Conservation (phyloP, 2,888 invertebrate species). For the Stenoptilia bipunctidactyla region DNA sequence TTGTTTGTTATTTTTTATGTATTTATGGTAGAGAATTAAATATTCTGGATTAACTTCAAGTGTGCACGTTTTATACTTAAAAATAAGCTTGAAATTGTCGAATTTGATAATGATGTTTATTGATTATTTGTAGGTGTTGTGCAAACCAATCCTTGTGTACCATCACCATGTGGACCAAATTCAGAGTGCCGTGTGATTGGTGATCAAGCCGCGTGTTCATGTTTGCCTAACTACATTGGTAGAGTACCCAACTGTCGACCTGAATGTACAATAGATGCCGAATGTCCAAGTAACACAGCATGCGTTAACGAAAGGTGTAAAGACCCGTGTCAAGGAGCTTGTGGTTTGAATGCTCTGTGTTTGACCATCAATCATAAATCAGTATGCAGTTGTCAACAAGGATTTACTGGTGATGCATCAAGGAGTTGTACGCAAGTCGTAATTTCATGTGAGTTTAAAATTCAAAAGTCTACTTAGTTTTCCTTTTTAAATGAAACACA, state of each 20-base stretch:
- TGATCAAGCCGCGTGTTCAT: slow-evolving; percentile 88
- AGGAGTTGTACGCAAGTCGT: slow-evolving; percentile 74
- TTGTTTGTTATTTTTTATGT: too few species aligned
- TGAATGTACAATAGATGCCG: slow-evolving; percentile 83
- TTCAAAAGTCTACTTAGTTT: neutral
- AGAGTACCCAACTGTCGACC: slow-evolving; percentile 89
- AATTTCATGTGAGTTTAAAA: slow-evolving; percentile 40
- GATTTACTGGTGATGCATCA: slow-evolving; percentile 84
- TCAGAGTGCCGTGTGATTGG: slow-evolving; percentile 86
- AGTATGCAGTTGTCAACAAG: slow-evolving; percentile 85
- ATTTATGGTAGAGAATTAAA: too few species aligned
- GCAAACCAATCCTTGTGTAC: slow-evolving; percentile 77
- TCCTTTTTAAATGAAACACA: slow-evolving; percentile 1
- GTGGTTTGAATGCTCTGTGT: slow-evolving; percentile 85
- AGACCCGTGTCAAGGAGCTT: slow-evolving; percentile 85
- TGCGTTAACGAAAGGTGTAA: slow-evolving; percentile 85
- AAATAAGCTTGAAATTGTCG: too few species aligned
- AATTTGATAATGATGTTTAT: too few species aligned
- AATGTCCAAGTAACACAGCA: slow-evolving; percentile 85
- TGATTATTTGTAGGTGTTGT: slow-evolving; percentile 25
- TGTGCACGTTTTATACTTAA: too few species aligned
- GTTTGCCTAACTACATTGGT: slow-evolving; percentile 83
- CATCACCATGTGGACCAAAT: slow-evolving; percentile 87
- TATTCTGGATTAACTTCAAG: too few species aligned
- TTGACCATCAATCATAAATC: slow-evolving; percentile 87